These are phyloP conservation scores for Myxocyprinus asiaticus DNA, from an alignment of 2,113 vertebrate species.

Conservation along the genomic window DNA sequence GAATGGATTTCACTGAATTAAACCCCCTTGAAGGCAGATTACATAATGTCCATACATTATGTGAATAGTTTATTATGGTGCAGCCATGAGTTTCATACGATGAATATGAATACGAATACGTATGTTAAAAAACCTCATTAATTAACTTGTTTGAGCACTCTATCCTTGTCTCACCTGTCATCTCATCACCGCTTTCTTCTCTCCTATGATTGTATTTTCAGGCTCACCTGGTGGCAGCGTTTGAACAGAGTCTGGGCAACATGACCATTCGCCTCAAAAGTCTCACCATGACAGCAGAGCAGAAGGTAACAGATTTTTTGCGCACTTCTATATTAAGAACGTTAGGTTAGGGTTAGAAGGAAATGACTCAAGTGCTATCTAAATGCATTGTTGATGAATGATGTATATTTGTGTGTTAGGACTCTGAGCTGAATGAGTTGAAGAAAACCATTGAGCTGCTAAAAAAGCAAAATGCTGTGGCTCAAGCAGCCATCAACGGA, in stretches of 20 bases:
- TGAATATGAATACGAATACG: too few species aligned
- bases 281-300: conserved; percentile 94
- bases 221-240: conserved; percentile 84
- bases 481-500: conserved; percentile 96
- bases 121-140: not conserved
- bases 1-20: not conserved
- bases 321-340: too few species aligned
- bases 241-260: conserved; percentile 77
- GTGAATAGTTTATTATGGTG: not conserved
- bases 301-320: conserved; percentile 92
- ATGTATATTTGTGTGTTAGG: conserved; percentile 69
- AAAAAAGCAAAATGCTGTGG: conserved; percentile 96
- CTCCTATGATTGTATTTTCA: conserved; percentile 55
- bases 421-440: conserved; percentile 94
- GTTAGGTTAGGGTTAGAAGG: not conserved
- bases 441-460: conserved; percentile 95
- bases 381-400: conserved; percentile 3
- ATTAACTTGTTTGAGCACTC: not conserved
- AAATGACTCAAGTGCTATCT: conserved; percentile 26
- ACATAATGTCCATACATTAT: not conserved
- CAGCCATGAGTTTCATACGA: too few species aligned
- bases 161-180: not conserved
- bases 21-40: conserved; percentile 1
- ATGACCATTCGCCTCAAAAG: conserved; percentile 98
- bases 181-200: not conserved